A percentile compares a stretch with the other conserved stretches of the same genome.
phyloP scores from a whole-genome alignment of 2,797 vertebrate genomes.

The Gymnoscopelus braueri region DNA sequence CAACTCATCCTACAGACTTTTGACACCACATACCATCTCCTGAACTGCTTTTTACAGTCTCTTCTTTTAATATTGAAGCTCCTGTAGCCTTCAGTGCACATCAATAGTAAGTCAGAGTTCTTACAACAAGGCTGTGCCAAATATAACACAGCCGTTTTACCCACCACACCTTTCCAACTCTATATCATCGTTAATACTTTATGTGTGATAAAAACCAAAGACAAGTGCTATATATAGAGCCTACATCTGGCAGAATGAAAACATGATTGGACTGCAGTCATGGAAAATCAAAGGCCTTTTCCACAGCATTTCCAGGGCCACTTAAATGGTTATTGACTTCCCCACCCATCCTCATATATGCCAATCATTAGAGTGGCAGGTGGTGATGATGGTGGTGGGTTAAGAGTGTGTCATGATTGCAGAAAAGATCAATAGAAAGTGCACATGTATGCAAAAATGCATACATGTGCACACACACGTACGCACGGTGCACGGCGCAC shows the following conservation, averaged over 20 bases:
- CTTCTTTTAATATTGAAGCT: too few species aligned
- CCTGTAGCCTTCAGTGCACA: too few species aligned
- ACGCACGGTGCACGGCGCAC: conserved; percentile 26
- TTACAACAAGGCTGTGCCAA: conserved; percentile 1
- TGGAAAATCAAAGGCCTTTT: conserved; percentile 19
- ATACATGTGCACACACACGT: conserved; percentile 10
- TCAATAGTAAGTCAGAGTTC: too few species aligned
- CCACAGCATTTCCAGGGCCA: conserved; percentile 7
- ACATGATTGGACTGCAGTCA: conserved; percentile 2
- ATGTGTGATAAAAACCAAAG: conserved; percentile 14
- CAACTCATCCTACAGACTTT: too few species aligned
- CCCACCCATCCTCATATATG: background rate
- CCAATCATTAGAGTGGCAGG: conserved; percentile 22
- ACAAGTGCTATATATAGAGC: conserved; percentile 14
- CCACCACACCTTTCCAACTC: background rate
- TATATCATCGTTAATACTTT: background rate
- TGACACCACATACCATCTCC: too few species aligned
- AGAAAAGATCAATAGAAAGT: conserved; percentile 4
- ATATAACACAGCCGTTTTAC: background rate
- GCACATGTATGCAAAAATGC: background rate
- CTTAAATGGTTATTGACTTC: conserved; percentile 29
- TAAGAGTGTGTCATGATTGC: background rate
- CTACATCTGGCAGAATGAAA: conserved; percentile 16
- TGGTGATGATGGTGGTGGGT: background rate
- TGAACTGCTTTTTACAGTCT: too few species aligned